Percentiles rank a stretch among this genome's conserved stretches.
Conservation (phyloP, 1,140 invertebrate genomes). For the Trichonephila clavata region DNA sequence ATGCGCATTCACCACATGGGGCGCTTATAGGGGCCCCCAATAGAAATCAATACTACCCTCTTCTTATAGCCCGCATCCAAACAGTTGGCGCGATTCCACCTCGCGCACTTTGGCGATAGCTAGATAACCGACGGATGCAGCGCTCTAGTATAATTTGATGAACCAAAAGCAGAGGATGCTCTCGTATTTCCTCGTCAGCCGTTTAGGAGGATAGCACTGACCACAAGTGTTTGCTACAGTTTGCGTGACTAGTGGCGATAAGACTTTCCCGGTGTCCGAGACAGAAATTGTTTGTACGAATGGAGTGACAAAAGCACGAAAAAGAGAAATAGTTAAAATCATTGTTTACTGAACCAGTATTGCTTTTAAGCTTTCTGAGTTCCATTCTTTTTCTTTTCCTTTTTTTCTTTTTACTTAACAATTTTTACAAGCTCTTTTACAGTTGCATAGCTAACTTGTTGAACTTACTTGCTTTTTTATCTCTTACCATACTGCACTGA, state of each 20-base stretch:
- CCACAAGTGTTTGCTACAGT: not conserved
- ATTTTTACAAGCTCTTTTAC: not conserved
- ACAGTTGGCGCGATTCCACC: slow-evolving; percentile 7
- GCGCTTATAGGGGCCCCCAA: not conserved
- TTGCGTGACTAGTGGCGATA: not conserved
- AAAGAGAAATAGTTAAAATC: not conserved
- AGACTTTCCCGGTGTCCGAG: not conserved
- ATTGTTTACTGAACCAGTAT: not conserved
- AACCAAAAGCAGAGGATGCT: slow-evolving; percentile 5
- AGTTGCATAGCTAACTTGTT: not conserved
- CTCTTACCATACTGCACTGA: too few species aligned
- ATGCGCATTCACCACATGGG: not conserved
- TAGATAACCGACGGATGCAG: not conserved
- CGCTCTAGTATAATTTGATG: slow-evolving; percentile 17
- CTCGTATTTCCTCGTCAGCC: slow-evolving; percentile 7
- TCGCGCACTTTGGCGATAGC: not conserved
- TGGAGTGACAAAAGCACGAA: not conserved
- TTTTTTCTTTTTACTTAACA: not conserved
- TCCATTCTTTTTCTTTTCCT: not conserved
- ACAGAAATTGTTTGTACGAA: not conserved
- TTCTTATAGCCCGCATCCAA: not conserved
- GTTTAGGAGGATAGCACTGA: not conserved
- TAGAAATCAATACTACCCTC: not conserved
- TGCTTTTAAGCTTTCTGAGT: not conserved
- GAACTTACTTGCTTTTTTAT: too few species aligned